phyloP scores from a whole-genome alignment of 2,888 invertebrate species.

The Synanthedon vespiformis region DNA sequence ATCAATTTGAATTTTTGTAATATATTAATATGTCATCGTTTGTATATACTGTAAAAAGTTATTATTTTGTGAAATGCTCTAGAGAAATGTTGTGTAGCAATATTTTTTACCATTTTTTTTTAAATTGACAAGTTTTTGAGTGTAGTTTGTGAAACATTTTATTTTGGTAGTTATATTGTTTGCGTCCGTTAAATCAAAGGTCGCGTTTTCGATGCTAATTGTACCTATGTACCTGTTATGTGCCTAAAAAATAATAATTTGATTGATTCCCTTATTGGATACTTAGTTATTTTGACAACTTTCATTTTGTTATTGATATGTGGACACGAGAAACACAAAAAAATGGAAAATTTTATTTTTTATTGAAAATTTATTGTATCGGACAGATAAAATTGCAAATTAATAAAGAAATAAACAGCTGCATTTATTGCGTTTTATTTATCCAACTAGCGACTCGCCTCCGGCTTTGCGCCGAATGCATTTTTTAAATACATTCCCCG shows the following conservation, averaged over 20 bases:
- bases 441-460: too few relatives aligned
- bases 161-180: slow-evolving; percentile 54
- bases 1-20: slow-evolving; percentile 26
- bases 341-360: slow-evolving; percentile 50
- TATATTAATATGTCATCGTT: slow-evolving; percentile 17
- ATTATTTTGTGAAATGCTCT: background rate
- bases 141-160: slow-evolving; percentile 50
- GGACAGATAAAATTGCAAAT: slow-evolving; percentile 48
- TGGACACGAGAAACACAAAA: slow-evolving; percentile 34
- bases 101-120: slow-evolving; percentile 6
- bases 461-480: too few relatives aligned
- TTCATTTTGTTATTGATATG: slow-evolving; percentile 7
- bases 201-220: slow-evolving; percentile 41
- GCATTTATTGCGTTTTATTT: slow-evolving; percentile 19
- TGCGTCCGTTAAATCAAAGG: slow-evolving; percentile 45
- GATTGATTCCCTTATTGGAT: too few relatives aligned
- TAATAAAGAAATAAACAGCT: slow-evolving; percentile 39
- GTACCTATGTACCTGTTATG: too few relatives aligned
- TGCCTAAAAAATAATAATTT: background rate
- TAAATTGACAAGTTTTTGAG: slow-evolving; percentile 50
- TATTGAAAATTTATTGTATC: slow-evolving; percentile 58
- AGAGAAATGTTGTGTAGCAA: background rate
- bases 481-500: too few relatives aligned
- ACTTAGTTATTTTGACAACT: slow-evolving; percentile 22
- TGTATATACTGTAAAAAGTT: background rate